Evolutionary conservation across 2,888 invertebrate genomes (phyloP), one percentile per base, ranked within the genome.

Genomic region (Stomorhina lunata): DNA sequence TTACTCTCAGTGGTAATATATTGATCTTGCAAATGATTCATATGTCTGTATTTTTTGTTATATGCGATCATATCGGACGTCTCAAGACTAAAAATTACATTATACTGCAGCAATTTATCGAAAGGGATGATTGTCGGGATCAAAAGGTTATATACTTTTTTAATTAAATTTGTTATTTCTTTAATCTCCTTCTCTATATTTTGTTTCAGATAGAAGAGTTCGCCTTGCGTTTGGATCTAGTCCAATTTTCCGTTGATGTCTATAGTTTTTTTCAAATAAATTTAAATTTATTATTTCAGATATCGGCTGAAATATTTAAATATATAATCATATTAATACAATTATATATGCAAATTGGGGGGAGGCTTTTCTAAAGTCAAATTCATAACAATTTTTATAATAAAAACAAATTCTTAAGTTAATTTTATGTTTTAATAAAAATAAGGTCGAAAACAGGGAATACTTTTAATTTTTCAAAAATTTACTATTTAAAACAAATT

Each of bases 131-230:
- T n/a, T n/a, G 12, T 6, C 1, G 15, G 2, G 10, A 34, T 10
- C 27, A 32, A 37, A 27, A 72, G 61, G 72, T 72, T 37, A n/a
- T n/a, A n/a, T 37, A 17, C 6, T 53, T 43, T 43, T 17, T 15
- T n/a, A 15, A 15, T 45, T 20, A 17, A 53, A n/a, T 10, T 37
- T 37, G 12, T 53, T 25, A 10, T 48, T 2, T 10, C 37, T 22
- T 15, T 3, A 48, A 22, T 22, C 2, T 12, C 10, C 22, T 4
- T 0, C 20, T 43, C 37, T 32, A 12, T 48, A 29, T 15, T 15
- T 61, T 9, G 32, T 55, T 75, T 0, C 34, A 75, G 75, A 32
- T 75, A 10, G 75, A 75, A n/a, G n/a, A 65, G 12, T 15, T 66
- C 4, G 15, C 22, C 12, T 15, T 75, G 3, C 45, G 27, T 2